Percentiles rank a stretch among this genome's conserved stretches.
phyloP scores from a whole-genome alignment of 64 coral and sea anemone species.

The Stichodactyla helianthus region DNA sequence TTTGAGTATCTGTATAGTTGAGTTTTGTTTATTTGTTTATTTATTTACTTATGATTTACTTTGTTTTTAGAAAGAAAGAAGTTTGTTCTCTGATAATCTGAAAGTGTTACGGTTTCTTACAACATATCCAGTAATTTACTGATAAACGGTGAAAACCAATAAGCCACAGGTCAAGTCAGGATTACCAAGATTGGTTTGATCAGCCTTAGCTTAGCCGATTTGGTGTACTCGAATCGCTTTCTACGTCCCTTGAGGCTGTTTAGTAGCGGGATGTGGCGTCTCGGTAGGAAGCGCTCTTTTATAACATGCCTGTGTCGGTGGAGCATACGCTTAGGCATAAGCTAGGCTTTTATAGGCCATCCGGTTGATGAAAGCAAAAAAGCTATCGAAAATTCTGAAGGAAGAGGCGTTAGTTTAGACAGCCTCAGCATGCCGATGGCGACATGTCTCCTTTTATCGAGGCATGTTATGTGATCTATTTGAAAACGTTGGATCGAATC shows the following conservation, averaged over 20 bases:
- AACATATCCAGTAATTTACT: neutral
- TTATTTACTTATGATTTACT: too few species aligned
- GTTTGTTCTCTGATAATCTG: too few species aligned
- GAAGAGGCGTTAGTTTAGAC: neutral
- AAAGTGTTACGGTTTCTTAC: too few species aligned
- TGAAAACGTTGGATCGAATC: too few species aligned
- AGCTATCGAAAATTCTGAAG: neutral
- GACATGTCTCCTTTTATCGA: too few species aligned
- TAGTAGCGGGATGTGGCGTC: neutral
- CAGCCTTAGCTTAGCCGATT: neutral
- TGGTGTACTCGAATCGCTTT: neutral
- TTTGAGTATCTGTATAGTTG: too few species aligned
- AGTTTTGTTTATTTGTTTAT: too few species aligned
- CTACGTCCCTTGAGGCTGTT: neutral
- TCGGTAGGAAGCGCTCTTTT: too few species aligned
- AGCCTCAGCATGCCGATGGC: too few species aligned
- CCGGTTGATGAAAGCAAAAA: neutral
- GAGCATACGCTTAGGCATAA: neutral
- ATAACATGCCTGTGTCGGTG: neutral
- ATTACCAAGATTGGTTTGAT: neutral
- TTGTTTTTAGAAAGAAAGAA: too few species aligned
- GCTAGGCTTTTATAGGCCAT: neutral
- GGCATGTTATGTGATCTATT: too few species aligned
- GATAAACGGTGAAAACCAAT: neutral
- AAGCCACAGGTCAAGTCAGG: too few species aligned